A percentile compares a stretch with the other conserved stretches of the same genome.
phyloP scores from a whole-genome alignment of 2,888 invertebrate species.

The Limnephilus auricula region DNA sequence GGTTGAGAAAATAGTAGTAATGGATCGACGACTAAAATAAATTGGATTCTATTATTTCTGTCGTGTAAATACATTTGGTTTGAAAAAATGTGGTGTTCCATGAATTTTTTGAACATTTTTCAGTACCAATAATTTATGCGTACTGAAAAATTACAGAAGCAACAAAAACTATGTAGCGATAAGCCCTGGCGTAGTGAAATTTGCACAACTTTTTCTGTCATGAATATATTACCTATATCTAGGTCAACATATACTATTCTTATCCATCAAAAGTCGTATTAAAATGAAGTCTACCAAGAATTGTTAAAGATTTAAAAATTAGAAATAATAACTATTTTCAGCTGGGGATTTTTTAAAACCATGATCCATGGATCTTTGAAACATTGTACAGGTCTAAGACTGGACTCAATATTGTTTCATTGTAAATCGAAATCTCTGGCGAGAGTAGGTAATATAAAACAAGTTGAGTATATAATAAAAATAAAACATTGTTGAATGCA shows the following conservation, averaged over 20 bases:
- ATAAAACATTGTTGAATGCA: neutral
- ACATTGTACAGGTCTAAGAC: neutral
- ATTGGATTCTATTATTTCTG: neutral
- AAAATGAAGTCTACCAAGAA: no score
- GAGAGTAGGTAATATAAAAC: neutral
- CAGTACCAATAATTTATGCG: no score
- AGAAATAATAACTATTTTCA: no score
- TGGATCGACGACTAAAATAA: no score
- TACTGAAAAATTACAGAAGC: no score
- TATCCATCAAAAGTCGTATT: no score
- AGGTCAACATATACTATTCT: neutral
- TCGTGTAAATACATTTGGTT: neutral
- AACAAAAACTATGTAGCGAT: no score
- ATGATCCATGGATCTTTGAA: neutral
- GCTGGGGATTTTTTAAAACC: neutral
- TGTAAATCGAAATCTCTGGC: neutral
- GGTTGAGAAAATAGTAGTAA: no score
- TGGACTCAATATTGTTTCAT: neutral
- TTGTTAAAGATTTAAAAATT: no score
- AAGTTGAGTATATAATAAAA: neutral
- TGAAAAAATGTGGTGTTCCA: neutral
- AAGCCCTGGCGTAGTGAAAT: neutral
- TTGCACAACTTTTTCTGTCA: neutral
- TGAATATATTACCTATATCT: neutral
- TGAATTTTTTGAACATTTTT: no score